These are phyloP conservation scores for Mormyrus proboscirostris DNA, from an alignment of 2,797 vertebrate genomes.

Conservation along the genomic window DNA sequence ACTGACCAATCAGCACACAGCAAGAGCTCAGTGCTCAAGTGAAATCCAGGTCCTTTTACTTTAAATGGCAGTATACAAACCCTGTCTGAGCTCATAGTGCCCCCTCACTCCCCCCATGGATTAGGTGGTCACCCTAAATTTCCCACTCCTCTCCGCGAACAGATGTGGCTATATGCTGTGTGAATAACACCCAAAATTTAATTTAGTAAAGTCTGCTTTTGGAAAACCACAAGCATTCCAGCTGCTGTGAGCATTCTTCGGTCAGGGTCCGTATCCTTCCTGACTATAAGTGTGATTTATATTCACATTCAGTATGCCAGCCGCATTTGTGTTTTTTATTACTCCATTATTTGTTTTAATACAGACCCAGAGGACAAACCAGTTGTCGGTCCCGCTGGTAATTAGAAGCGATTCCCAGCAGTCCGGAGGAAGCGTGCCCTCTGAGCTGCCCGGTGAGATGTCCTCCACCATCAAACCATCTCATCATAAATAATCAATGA, in stretches of 20 bases:
- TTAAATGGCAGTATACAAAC: neutral
- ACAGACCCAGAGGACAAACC: conserved; percentile 52
- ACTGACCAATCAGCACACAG: neutral
- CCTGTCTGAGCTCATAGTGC: neutral
- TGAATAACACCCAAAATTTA: neutral
- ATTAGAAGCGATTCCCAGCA: conserved; percentile 62
- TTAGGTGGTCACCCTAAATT: neutral
- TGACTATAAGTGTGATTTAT: conserved; percentile 47
- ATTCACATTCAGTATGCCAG: conserved; percentile 56
- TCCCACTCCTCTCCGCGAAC: neutral
- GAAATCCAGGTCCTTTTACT: neutral
- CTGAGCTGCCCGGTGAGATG: conserved; percentile 51
- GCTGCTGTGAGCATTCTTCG: neutral
- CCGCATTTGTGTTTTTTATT: conserved; percentile 66
- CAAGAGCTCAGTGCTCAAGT: neutral
- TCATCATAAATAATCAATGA: conserved; percentile 46
- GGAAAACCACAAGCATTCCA: neutral
- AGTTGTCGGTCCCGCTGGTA: conserved; percentile 57
- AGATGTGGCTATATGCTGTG: neutral
- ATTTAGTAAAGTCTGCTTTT: neutral
- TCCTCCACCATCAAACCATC: conserved; percentile 42
- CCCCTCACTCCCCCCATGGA: neutral
- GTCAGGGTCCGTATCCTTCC: conserved; percentile 22
- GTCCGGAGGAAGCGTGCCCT: conserved; percentile 51
- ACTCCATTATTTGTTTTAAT: conserved; percentile 59